Evolutionary conservation across 2,888 invertebrate species (phyloP).

Genomic region (Ennomos fuscantarius): DNA sequence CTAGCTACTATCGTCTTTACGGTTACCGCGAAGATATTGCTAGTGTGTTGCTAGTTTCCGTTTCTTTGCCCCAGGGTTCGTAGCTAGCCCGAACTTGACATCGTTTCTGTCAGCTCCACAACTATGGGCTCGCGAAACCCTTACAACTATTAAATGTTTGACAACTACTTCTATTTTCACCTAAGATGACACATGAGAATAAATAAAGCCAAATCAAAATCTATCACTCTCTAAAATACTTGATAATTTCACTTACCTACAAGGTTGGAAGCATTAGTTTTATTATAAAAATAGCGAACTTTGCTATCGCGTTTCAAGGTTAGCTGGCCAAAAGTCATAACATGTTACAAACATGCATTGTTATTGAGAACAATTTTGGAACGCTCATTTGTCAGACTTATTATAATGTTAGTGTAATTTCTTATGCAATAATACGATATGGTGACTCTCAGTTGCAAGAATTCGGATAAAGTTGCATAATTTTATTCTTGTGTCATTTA

Average conservation of each 20-base stretch:
- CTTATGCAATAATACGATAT: constrained; percentile 18
- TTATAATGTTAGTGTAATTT: constrained; percentile 6
- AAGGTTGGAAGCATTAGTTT: not conserved
- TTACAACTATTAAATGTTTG: constrained; percentile 1
- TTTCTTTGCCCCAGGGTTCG: constrained; percentile 39
- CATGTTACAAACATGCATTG: constrained; percentile 2
- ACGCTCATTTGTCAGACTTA: constrained; percentile 8
- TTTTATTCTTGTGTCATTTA: constrained; percentile 11
- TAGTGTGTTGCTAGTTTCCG: constrained; percentile 24
- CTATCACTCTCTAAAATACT: too few species aligned
- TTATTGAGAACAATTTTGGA: constrained; percentile 12
- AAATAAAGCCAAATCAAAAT: too few species aligned
- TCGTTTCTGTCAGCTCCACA: constrained; percentile 31
- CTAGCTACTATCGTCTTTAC: constrained; percentile 8
- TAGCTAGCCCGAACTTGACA: constrained; percentile 48
- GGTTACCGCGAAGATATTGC: constrained; percentile 30
- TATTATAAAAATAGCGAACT: not conserved
- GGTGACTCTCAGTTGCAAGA: not conserved
- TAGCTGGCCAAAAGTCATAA: constrained; percentile 11
- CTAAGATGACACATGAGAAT: too few species aligned
- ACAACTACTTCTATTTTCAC: too few species aligned
- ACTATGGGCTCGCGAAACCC: constrained; percentile 6
- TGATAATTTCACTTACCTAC: too few species aligned
- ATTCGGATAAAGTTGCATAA: constrained; percentile 7
- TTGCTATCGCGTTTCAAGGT: constrained; percentile 6